Evolutionary conservation across 2,888 invertebrate genomes (phyloP), one percentile per base, ranked within the genome.

Genomic region (Catocala sponsa): DNA sequence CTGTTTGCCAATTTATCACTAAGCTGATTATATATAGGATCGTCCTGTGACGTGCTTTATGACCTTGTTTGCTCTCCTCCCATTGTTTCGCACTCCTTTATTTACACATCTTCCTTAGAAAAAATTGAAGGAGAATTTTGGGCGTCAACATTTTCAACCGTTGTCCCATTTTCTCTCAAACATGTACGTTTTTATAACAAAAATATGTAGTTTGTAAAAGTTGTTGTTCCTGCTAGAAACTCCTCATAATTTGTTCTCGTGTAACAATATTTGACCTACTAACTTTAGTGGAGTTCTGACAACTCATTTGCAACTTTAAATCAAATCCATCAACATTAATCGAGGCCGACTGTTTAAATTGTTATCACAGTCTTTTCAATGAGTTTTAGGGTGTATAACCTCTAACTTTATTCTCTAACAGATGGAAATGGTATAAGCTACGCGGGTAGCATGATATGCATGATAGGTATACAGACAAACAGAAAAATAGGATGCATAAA

Each of bases 1-100:
- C 85, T 93, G 88, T 94, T 94, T 93, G 90, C 92, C 93, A 94
- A 94, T 94, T 94, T 94, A 93, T 94, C 92, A 93, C 93, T 91
- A 93, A 94, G 93, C 92, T 92, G 92, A 94, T 94, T 94, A 93
- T 92, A 91, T 93, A 91, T 89, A 92, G 92, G 92, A 90, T 87
- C 84, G 90, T 90, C 89, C 84, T 83, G 85, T 88, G 91, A 91
- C 91, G 89, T 91, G 89, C 86, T 92, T 92, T 92, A 92, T 88
- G 89, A 90, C 90, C 90, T 87, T 91, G 91, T 91, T 91, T 91
- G 83, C 86, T 88, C 87, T 89, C 85, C 83, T 86, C 79, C 82
- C 75, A 87, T 90, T 88, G 88, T 89, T 88, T 83, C 83, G 78
- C 87, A 85, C 87, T 87, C 88, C 87, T 84, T 85, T 91, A 88